Evolutionary conservation across 2,888 invertebrate genomes (phyloP), one percentile per base, ranked within the genome.

Genomic region (Yponomeuta evonymella): DNA sequence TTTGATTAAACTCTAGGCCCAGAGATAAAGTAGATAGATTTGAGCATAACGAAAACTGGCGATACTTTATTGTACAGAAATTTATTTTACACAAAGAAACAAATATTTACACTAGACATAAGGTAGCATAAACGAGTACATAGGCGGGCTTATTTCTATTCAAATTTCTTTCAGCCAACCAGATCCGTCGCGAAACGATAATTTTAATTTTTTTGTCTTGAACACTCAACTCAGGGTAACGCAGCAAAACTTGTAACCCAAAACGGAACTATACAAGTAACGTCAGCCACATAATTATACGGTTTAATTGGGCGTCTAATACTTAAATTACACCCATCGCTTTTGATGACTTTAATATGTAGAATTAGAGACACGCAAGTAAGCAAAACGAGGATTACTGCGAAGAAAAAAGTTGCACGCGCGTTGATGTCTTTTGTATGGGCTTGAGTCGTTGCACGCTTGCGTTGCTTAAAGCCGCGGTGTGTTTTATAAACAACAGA

Each of bases 341-440:
- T 51, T 10, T 12, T 51, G 51, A 51, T 51, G 12, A 51, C 51
- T 23, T 23, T 51, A 51, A 51, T 51, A 51, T 2, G 51, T 51
- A 51, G 51, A 51, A 51, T 51, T 51, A 51, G 8, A 51, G 51
- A 12, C 51, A 51, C 51, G 51, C 51, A 51, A 51, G 11, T 51
- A 2, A 12, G 51, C 51, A 51, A 51, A 51, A 51, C 51, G 2
- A 12, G 10, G 51, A 12, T 51, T 70, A 69, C 62, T 71, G 70
- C 65, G 65, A 62, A 71, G 65, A 72, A 69, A 74, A 72, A 69
- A 71, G 43, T 43, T 29, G 69, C 63, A 73, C 73, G 73, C 80
- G 80, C 83, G 82, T 83, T 82, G 81, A 83, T 79, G 83, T 83
- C 83, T 83, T 80, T 81, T 79, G 73, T 75, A 78, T 33, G 70